Conservation (phyloP, 2,888 invertebrate genomes). For the Acrobasis suavella region DNA sequence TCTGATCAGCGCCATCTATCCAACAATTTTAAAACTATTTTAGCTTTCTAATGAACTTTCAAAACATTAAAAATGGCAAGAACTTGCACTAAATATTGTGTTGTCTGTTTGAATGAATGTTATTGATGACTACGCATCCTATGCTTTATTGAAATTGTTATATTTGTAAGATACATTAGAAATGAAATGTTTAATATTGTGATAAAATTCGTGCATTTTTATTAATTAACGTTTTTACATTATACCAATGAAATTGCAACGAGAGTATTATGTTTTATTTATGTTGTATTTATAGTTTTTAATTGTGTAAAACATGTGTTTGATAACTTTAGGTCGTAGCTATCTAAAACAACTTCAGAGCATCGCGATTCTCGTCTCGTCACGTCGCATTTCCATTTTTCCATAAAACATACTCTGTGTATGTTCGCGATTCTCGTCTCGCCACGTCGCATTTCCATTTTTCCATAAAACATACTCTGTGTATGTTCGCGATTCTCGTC, state of each 20-base stretch:
- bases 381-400: too few species aligned
- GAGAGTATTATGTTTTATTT: conserved; percentile 39
- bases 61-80: too few species aligned
- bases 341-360: not conserved
- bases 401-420: too few species aligned
- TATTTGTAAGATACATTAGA: conserved; percentile 7
- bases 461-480: too few species aligned
- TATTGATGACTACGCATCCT: not conserved
- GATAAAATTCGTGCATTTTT: conserved; percentile 44
- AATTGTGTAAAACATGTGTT: conserved; percentile 15
- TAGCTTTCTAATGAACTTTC: too few species aligned
- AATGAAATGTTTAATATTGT: conserved; percentile 33
- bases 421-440: too few species aligned
- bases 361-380: too few species aligned
- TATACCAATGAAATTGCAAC: conserved; percentile 50
- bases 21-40: too few species aligned
- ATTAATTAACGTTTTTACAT: conserved; percentile 28
- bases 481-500: too few species aligned
- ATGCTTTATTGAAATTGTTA: conserved; percentile 17
- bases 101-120: conserved; percentile 22
- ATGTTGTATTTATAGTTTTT: conserved; percentile 27
- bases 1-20: too few species aligned
- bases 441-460: too few species aligned
- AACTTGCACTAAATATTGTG: not conserved
- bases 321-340: not conserved